Percentiles rank a stretch among this genome's conserved stretches.
Conservation (phyloP, 2,888 invertebrate species). For the Orthosia gothica region DNA sequence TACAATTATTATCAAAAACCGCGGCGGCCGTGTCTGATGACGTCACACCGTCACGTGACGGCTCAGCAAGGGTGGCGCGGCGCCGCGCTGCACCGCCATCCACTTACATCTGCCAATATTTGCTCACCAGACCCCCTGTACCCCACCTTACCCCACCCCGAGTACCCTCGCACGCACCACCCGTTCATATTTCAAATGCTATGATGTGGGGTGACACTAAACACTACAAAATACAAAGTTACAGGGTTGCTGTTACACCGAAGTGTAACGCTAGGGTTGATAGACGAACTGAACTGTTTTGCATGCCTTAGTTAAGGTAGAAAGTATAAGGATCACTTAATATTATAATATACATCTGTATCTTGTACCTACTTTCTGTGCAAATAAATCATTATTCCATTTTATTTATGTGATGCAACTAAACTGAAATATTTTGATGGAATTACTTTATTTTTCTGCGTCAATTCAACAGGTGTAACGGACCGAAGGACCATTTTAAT, state of each 20-base stretch:
- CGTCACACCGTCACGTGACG: slow-evolving; percentile 79
- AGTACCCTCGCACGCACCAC: slow-evolving; percentile 81
- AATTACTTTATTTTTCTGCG: too few relatives aligned
- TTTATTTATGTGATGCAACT: neutral
- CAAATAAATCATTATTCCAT: too few relatives aligned
- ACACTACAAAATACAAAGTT: slow-evolving; percentile 87
- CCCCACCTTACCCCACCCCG: slow-evolving; percentile 76
- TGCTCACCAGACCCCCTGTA: slow-evolving; percentile 82
- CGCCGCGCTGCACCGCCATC: slow-evolving; percentile 88
- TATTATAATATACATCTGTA: too few relatives aligned
- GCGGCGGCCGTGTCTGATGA: slow-evolving; percentile 72
- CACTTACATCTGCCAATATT: slow-evolving; percentile 94
- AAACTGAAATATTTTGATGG: neutral
- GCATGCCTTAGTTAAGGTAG: too few relatives aligned
- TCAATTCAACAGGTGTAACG: too few relatives aligned
- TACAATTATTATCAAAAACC: slow-evolving; percentile 63
- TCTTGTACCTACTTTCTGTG: too few relatives aligned
- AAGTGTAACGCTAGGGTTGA: slow-evolving; percentile 25
- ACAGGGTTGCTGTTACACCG: slow-evolving; percentile 72
- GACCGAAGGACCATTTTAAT: too few relatives aligned
- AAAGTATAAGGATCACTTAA: too few relatives aligned
- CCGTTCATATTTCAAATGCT: slow-evolving; percentile 90
- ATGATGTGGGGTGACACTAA: slow-evolving; percentile 85
- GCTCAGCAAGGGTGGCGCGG: slow-evolving; percentile 67
- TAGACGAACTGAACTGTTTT: too few relatives aligned